phyloP scores from a whole-genome alignment of 2,113 vertebrate genomes.

The Aptenodytes forsteri region DNA sequence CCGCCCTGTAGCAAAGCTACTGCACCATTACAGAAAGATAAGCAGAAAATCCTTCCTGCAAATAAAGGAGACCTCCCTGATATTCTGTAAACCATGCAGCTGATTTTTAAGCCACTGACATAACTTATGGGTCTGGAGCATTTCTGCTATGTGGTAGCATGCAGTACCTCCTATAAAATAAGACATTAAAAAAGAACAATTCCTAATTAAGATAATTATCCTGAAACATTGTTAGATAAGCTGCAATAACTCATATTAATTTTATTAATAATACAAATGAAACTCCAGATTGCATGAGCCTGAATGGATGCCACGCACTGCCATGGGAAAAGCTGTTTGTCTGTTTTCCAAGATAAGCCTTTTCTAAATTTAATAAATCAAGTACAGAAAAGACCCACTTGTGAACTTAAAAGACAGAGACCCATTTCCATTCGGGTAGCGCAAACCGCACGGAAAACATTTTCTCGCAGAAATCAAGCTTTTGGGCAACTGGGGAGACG shows the following conservation, averaged over 20 bases:
- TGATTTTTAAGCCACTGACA: not conserved
- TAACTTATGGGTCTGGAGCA: not conserved
- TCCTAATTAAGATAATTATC: not conserved
- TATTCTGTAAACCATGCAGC: not conserved
- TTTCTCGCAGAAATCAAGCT: not conserved
- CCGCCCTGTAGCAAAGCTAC: constrained; percentile 55
- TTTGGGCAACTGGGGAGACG: accelerated
- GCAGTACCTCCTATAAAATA: not conserved
- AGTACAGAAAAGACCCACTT: not conserved
- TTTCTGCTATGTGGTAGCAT: not conserved
- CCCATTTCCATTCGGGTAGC: not conserved
- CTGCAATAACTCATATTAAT: not conserved
- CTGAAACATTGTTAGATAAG: not conserved
- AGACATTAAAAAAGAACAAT: not conserved
- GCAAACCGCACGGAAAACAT: accelerated
- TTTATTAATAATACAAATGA: not conserved
- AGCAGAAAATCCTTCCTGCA: constrained; percentile 69
- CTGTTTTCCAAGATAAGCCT: not conserved
- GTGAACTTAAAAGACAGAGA: not conserved
- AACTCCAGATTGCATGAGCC: not conserved
- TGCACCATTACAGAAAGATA: constrained; percentile 59
- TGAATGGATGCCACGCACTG: not conserved
- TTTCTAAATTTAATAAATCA: not conserved
- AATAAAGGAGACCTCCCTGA: constrained; percentile 27
- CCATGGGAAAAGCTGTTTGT: not conserved